Evolutionary conservation across 2,888 invertebrate species (phyloP).

Genomic region (Drosophila affinis): DNA sequence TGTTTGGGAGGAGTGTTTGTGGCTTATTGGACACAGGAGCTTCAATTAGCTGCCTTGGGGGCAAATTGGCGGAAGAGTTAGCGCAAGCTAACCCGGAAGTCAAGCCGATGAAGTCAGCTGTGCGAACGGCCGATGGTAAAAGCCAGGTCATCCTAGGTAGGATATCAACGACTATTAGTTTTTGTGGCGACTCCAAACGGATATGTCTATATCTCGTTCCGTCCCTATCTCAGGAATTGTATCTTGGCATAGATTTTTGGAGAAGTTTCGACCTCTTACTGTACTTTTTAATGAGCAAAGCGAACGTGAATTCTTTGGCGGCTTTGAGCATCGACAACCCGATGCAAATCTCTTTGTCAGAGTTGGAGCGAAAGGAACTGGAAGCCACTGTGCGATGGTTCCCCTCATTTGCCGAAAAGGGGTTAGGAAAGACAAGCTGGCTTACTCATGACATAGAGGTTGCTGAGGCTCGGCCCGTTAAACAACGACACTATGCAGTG

Average conservation of each 20-base stretch:
- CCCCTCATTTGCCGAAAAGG: constrained; percentile 4
- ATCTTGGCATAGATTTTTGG: constrained; percentile 3
- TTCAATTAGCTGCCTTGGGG: no score
- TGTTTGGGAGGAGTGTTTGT: background rate
- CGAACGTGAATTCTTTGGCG: no score
- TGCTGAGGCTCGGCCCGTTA: background rate
- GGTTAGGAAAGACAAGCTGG: background rate
- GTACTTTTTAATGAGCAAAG: background rate
- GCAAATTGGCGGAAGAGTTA: no score
- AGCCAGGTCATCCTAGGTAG: background rate
- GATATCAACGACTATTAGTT: background rate
- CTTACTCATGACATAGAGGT: background rate
- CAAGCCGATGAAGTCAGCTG: no score
- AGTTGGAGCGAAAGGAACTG: background rate
- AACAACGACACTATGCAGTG: background rate
- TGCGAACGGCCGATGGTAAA: no score
- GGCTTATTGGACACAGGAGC: background rate
- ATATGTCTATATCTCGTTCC: background rate
- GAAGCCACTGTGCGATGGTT: background rate
- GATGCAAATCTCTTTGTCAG: background rate
- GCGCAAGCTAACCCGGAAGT: no score
- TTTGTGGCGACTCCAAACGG: background rate
- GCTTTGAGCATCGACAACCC: background rate
- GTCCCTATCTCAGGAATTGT: background rate
- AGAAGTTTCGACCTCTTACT: background rate